Evolutionary conservation across 2,888 invertebrate genomes (phyloP).

Genomic region (Platycheirus albimanus): DNA sequence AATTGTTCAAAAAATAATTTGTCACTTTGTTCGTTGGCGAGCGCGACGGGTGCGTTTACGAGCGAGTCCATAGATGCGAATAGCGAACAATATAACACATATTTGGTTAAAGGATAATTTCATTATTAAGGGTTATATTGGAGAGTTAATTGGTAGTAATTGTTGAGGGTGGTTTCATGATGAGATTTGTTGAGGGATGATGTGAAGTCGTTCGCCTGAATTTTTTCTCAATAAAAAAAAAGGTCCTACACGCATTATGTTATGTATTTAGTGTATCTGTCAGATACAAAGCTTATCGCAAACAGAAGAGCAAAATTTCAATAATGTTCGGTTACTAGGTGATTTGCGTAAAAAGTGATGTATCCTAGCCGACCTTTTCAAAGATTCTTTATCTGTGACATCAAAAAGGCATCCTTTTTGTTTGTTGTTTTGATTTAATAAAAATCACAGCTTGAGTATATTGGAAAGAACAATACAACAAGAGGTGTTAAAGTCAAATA

Average conservation of each 20-base stretch:
- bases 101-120: constrained; percentile 64
- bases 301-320: not conserved
- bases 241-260: too few relatives aligned
- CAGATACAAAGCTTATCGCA: too few relatives aligned
- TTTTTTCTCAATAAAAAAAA: too few relatives aligned
- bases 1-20: constrained; percentile 44
- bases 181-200: constrained; percentile 34
- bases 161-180: constrained; percentile 48
- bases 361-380: not conserved
- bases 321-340: constrained; percentile 41
- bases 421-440: constrained; percentile 47
- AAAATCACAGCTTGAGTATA: constrained; percentile 56
- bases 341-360: constrained; percentile 9
- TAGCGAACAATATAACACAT: not conserved
- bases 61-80: too few relatives aligned
- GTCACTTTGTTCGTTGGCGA: constrained; percentile 63
- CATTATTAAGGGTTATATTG: constrained; percentile 66
- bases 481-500: not conserved
- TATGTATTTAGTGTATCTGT: not conserved
- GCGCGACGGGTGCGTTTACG: too few relatives aligned
- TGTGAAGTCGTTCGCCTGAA: not conserved
- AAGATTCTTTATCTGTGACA: not conserved
- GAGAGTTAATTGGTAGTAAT: constrained; percentile 41
- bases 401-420: not conserved
- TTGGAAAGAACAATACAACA: not conserved